These are phyloP conservation scores for Pangasius sanitwongsei DNA, from an alignment of 2,797 vertebrate genomes.

Conservation along the genomic window DNA sequence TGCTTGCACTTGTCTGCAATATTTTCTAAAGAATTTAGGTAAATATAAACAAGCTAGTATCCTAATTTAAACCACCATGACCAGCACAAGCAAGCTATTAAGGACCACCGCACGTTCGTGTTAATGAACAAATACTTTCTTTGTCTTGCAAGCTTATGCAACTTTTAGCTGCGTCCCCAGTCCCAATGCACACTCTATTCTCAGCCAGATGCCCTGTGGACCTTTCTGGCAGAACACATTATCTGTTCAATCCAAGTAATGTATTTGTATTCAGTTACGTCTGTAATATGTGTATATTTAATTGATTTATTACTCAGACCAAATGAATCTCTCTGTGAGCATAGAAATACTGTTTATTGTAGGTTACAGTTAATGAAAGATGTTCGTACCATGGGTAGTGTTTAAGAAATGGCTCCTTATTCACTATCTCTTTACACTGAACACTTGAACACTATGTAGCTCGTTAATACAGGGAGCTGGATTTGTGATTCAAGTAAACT, in stretches of 20 bases:
- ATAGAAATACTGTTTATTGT: not conserved
- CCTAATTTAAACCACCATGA: not conserved
- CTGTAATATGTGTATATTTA: not conserved
- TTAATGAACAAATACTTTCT: not conserved
- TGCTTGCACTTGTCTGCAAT: not conserved
- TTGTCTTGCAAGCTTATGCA: not conserved
- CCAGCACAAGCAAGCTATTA: not conserved
- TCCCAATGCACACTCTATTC: not conserved
- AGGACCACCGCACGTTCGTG: not conserved
- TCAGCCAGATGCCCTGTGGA: no score
- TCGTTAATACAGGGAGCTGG: not conserved
- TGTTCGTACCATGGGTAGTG: not conserved
- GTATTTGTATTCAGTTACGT: not conserved
- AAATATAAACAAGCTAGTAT: not conserved
- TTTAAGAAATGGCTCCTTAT: not conserved
- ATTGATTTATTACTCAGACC: not conserved
- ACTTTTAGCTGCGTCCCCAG: not conserved
- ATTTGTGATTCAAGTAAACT: not conserved
- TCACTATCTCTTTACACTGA: not conserved
- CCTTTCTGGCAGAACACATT: not conserved
- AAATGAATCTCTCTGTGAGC: not conserved
- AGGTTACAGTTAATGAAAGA: not conserved
- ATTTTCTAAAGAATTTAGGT: not conserved
- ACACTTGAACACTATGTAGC: not conserved
- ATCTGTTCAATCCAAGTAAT: not conserved